These are phyloP conservation scores for Diadema setosum DNA, from an alignment of 35 echinoderm and acorn worm genomes.

Conservation along the genomic window DNA sequence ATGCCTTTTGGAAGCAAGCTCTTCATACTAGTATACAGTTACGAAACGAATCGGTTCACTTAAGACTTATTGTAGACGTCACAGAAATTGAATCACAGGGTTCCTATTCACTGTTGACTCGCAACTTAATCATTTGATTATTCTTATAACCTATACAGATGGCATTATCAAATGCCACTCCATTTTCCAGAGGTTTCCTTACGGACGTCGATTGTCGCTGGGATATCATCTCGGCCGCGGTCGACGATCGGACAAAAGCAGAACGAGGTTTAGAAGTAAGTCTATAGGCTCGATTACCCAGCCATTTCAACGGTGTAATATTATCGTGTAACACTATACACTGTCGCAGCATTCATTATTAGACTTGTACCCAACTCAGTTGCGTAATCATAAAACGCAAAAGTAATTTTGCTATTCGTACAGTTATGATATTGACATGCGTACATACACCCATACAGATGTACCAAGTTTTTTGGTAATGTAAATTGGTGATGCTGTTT, in stretches of 20 bases:
- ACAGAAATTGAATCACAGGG: neutral
- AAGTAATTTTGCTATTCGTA: no score
- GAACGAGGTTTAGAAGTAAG: conserved; percentile 14
- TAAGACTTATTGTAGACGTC: neutral
- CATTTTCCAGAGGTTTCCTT: neutral
- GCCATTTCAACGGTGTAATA: neutral
- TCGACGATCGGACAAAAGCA: conserved; percentile 5
- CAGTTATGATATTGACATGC: no score
- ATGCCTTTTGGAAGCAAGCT: neutral
- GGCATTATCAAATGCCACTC: neutral
- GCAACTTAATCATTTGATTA: no score
- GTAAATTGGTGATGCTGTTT: no score
- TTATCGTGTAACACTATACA: neutral
- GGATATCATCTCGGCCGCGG: neutral
- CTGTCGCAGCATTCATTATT: neutral
- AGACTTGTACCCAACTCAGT: neutral
- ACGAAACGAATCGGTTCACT: neutral
- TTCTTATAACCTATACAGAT: neutral
- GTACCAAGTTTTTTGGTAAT: no score
- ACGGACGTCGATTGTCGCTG: conserved; percentile 11
- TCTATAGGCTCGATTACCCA: neutral
- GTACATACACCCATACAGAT: no score
- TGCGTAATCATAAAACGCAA: neutral
- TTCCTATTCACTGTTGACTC: neutral
- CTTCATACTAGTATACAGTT: neutral